These are phyloP conservation scores for Baryphthengus martii DNA, from an alignment of 2,113 vertebrate genomes.

Conservation along the genomic window DNA sequence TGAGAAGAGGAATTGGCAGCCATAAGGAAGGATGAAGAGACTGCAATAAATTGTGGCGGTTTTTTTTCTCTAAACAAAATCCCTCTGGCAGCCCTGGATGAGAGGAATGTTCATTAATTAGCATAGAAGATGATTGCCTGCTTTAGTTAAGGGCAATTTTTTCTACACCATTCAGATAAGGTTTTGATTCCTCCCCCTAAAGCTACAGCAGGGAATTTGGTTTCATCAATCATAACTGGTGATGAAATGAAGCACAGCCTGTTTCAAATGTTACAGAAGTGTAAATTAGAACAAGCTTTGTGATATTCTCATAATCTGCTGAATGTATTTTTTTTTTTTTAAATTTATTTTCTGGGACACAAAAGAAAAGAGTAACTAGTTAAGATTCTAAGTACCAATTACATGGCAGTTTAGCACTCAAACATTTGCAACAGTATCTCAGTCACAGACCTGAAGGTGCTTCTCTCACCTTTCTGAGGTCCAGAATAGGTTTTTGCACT, in stretches of 20 bases:
- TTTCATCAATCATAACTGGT: not conserved
- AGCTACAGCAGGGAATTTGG: not conserved
- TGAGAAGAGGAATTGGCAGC: not conserved
- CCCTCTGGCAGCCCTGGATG: not conserved
- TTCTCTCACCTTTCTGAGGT: not conserved
- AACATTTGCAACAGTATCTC: not conserved
- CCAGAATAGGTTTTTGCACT: not conserved
- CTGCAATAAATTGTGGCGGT: not conserved
- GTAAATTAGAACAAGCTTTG: not conserved
- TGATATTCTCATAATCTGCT: not conserved
- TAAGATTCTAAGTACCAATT: not conserved
- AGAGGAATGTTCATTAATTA: slow-evolving; percentile 32
- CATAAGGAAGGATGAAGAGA: not conserved
- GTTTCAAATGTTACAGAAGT: not conserved
- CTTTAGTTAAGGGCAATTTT: not conserved
- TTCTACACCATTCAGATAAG: not conserved
- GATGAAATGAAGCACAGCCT: not conserved
- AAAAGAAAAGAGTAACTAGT: not conserved
- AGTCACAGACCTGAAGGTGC: not conserved
- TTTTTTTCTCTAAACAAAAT: slow-evolving; percentile 9
- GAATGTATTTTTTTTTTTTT: not conserved
- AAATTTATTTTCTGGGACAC: not conserved
- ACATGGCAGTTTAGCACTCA: not conserved
- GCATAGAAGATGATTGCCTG: not conserved
- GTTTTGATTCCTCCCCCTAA: not conserved